A percentile compares a stretch with the other conserved stretches of the same genome.
Conservation (phyloP, 2,113 vertebrate species). For the Brachypodius melanocephalos region DNA sequence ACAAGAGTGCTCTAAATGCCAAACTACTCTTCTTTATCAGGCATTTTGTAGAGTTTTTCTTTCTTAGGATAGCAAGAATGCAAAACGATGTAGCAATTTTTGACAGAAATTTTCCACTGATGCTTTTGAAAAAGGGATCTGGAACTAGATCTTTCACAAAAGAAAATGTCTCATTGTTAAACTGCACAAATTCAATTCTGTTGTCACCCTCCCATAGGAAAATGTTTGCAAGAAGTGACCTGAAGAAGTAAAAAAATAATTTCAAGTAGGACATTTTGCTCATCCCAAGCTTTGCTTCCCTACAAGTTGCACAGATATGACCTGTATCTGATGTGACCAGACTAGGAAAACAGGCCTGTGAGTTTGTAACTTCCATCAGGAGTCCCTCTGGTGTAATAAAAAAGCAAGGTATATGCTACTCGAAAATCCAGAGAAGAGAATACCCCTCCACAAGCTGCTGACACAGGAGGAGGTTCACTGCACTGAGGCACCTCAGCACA, state of each 20-base stretch:
- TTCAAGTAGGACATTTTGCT: background rate
- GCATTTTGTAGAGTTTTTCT: background rate
- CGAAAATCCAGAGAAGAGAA: background rate
- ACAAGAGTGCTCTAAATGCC: background rate
- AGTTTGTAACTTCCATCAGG: background rate
- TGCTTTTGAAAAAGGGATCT: background rate
- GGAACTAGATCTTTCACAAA: background rate
- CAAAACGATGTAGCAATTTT: background rate
- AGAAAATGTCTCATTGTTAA: background rate
- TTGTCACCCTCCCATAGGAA: background rate
- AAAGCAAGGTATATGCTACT: rapidly evolving
- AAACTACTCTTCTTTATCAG: background rate
- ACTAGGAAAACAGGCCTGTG: background rate
- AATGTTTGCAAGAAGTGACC: background rate
- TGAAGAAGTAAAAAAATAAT: background rate
- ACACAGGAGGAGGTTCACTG: background rate
- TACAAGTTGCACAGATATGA: background rate
- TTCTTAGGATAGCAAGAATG: background rate
- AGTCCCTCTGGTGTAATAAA: background rate
- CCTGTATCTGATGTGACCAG: background rate
- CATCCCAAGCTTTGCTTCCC: background rate
- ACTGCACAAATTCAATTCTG: background rate
- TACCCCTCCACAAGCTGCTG: background rate
- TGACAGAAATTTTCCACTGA: background rate
- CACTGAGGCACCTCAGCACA: background rate